Evolutionary conservation across 2,113 vertebrate species (phyloP).

Genomic region (Glaucidium brasilianum): DNA sequence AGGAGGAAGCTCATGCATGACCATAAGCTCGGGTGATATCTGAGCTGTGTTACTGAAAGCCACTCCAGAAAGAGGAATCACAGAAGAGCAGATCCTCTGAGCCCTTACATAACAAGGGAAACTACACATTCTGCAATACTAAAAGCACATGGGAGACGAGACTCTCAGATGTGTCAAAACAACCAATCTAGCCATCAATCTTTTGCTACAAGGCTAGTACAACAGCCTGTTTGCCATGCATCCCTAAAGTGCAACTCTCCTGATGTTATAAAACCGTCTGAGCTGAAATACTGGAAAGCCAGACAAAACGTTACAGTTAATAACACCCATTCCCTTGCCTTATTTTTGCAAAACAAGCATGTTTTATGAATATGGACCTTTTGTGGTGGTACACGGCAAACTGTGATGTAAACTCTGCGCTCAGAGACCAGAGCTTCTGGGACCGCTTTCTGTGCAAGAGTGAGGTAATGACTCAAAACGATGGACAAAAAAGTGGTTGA

Average conservation of each 20-base stretch:
- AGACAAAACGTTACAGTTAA: not conserved
- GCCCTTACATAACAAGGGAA: not conserved
- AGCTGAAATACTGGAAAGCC: not conserved
- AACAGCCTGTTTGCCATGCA: rapidly evolving
- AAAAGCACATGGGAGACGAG: not conserved
- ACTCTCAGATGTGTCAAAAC: constrained; percentile 14
- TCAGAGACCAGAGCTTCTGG: not conserved
- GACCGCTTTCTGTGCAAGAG: not conserved
- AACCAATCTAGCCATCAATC: not conserved
- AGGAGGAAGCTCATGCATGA: not conserved
- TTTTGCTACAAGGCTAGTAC: not conserved
- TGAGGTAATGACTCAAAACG: not conserved
- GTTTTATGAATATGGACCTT: rapidly evolving
- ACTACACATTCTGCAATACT: not conserved
- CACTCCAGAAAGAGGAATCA: not conserved
- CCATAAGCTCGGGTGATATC: not conserved
- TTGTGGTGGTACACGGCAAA: not conserved
- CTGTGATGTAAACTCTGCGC: not conserved
- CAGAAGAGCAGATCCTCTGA: not conserved
- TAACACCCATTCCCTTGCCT: not conserved
- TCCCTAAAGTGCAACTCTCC: not conserved
- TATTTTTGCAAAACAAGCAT: not conserved
- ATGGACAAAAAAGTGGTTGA: not conserved
- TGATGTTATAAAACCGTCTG: not conserved
- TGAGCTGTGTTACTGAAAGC: not conserved